A percentile compares a stretch with the other conserved stretches of the same genome.
Evolutionary conservation across 2,888 invertebrate species (phyloP).

Genomic region (Nemotelus nigrinus): DNA sequence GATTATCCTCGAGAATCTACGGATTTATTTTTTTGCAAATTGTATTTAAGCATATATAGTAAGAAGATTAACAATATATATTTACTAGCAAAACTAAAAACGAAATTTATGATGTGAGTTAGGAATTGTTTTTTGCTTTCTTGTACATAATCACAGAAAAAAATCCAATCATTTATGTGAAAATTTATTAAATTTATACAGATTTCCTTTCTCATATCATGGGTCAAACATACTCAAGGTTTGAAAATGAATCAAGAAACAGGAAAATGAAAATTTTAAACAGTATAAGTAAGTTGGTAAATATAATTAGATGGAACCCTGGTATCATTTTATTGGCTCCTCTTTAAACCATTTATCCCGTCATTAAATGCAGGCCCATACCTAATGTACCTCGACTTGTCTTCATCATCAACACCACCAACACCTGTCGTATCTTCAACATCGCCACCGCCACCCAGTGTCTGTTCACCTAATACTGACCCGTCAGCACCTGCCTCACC

Average conservation of each 20-base stretch:
- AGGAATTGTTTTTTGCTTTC: too few species aligned
- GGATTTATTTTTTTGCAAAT: too few species aligned
- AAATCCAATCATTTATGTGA: too few species aligned
- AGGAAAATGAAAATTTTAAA: constrained; percentile 13
- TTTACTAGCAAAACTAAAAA: too few species aligned
- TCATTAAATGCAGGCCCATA: constrained; percentile 71
- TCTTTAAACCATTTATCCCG: constrained; percentile 57
- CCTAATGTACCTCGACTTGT: constrained; percentile 86
- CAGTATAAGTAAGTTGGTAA: neutral
- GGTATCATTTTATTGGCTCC: constrained; percentile 17
- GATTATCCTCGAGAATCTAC: too few species aligned
- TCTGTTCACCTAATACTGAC: constrained; percentile 65
- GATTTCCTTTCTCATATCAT: too few species aligned
- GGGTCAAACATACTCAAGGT: too few species aligned
- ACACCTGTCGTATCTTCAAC: constrained; percentile 49
- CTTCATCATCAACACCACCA: constrained; percentile 77
- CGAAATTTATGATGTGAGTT: too few species aligned
- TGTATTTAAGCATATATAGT: too few species aligned
- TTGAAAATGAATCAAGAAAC: neutral
- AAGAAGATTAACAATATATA: too few species aligned
- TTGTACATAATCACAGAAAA: too few species aligned
- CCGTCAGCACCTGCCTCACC: constrained; percentile 65
- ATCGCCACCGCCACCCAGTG: constrained; percentile 60
- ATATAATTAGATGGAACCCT: constrained; percentile 17
- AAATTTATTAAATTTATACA: too few species aligned